A percentile compares a stretch with the other conserved stretches of the same genome.
These are phyloP conservation scores for Lasioglossum vierecki DNA, from an alignment of 2,888 invertebrate genomes.

Conservation along the genomic window DNA sequence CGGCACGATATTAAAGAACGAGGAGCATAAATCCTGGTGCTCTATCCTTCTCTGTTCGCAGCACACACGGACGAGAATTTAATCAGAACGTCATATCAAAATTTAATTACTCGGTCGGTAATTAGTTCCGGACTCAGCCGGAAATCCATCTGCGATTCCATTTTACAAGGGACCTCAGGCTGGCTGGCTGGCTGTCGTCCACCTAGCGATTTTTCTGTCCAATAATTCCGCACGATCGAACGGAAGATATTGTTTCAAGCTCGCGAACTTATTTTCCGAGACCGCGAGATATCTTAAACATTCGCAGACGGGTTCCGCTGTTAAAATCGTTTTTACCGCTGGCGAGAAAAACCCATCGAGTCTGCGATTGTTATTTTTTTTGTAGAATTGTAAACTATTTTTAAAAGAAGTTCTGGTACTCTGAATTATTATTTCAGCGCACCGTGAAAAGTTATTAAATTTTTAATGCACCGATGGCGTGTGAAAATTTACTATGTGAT, in stretches of 20 bases:
- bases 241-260: neutral
- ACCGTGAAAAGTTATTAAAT: neutral
- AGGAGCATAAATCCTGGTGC: conserved; percentile 24
- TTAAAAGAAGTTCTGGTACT: neutral
- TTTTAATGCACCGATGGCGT: neutral
- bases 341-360: too few relatives aligned
- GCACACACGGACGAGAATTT: conserved; percentile 42
- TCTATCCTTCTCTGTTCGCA: conserved; percentile 1
- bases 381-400: neutral
- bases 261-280: neutral
- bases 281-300: neutral
- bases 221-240: neutral
- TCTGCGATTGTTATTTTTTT: neutral
- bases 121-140: conserved; percentile 38
- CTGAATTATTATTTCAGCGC: too few relatives aligned
- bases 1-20: conserved; percentile 30
- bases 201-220: neutral
- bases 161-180: neutral
- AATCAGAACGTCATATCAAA: conserved; percentile 50
- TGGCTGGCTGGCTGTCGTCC: neutral
- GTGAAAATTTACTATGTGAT: neutral
- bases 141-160: conserved; percentile 24
- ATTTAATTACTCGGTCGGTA: conserved; percentile 51
- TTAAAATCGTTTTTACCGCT: neutral
- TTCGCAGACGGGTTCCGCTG: neutral